Percentiles rank a stretch among this genome's conserved stretches.
Evolutionary conservation across 92 coral and sea anemone genomes (phyloP).

Genomic region (Muricea muricata): DNA sequence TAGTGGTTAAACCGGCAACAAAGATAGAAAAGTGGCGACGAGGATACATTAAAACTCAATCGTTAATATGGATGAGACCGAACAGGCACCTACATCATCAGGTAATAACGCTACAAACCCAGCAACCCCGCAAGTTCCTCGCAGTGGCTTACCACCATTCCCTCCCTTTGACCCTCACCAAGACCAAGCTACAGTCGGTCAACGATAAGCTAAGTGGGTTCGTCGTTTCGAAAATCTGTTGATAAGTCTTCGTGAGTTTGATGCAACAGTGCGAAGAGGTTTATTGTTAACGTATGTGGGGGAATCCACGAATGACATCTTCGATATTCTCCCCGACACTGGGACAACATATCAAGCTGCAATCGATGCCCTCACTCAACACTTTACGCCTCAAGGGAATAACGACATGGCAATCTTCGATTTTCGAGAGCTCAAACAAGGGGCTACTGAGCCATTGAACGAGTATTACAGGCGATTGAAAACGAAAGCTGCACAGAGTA

Average conservation of each 20-base stretch:
- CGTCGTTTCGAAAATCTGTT: slow-evolving; percentile 56
- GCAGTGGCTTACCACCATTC: slow-evolving; percentile 28
- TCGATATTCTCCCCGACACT: slow-evolving; percentile 54
- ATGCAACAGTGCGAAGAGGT: slow-evolving; percentile 55
- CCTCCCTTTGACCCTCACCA: slow-evolving; percentile 24
- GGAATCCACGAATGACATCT: slow-evolving; percentile 57
- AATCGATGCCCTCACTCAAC: slow-evolving; percentile 25
- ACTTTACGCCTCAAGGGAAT: slow-evolving; percentile 36
- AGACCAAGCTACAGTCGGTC: slow-evolving; percentile 42
- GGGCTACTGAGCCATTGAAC: slow-evolving; percentile 43
- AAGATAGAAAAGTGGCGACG: slow-evolving; percentile 20
- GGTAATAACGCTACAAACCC: not conserved
- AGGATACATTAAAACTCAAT: not conserved
- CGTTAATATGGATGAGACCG: not conserved
- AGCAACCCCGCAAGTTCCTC: slow-evolving; percentile 27
- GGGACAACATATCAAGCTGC: slow-evolving; percentile 51
- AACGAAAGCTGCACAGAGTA: slow-evolving; percentile 41
- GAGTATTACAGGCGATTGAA: slow-evolving; percentile 50
- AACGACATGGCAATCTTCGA: slow-evolving; percentile 54
- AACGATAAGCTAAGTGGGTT: slow-evolving; percentile 52
- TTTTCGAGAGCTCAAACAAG: slow-evolving; percentile 52
- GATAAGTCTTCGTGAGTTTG: slow-evolving; percentile 57
- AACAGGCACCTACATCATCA: slow-evolving; percentile 23
- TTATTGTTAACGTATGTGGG: slow-evolving; percentile 67
- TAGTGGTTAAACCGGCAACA: too few relatives aligned